These are phyloP conservation scores for Diaprepes abbreviatus DNA, from an alignment of 2,888 invertebrate species.

Conservation along the genomic window DNA sequence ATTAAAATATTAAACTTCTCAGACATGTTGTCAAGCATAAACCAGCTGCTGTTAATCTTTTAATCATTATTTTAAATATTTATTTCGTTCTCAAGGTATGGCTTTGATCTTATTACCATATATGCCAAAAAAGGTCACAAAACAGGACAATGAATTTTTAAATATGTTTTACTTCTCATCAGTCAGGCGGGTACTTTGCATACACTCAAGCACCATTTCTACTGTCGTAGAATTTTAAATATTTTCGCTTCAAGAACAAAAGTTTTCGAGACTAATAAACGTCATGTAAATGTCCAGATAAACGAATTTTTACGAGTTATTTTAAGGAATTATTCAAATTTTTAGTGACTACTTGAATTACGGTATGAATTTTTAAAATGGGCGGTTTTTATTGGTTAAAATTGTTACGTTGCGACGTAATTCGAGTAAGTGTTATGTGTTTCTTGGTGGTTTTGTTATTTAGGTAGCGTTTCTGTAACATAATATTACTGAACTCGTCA, in stretches of 20 bases:
- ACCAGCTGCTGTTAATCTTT: too few species aligned
- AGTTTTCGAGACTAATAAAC: slow-evolving; percentile 34
- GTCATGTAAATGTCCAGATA: slow-evolving; percentile 47
- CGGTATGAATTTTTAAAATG: slow-evolving; percentile 26
- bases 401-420: not conserved
- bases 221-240: slow-evolving; percentile 34
- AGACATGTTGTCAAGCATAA: too few species aligned
- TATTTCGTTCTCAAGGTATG: not conserved
- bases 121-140: not conserved
- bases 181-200: not conserved
- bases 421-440: too few species aligned
- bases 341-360: slow-evolving; percentile 39
- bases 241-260: slow-evolving; percentile 24
- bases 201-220: slow-evolving; percentile 8
- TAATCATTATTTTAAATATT: not conserved
- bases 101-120: not conserved
- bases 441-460: too few species aligned
- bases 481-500: too few species aligned
- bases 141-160: slow-evolving; percentile 1
- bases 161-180: not conserved
- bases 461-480: too few species aligned
- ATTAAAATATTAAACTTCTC: too few species aligned
- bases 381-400: slow-evolving; percentile 11
- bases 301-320: slow-evolving; percentile 38
- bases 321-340: slow-evolving; percentile 38